Evolutionary conservation across 2,797 vertebrate genomes (phyloP), one percentile per base, ranked within the genome.

Genomic region (Merluccius polli): DNA sequence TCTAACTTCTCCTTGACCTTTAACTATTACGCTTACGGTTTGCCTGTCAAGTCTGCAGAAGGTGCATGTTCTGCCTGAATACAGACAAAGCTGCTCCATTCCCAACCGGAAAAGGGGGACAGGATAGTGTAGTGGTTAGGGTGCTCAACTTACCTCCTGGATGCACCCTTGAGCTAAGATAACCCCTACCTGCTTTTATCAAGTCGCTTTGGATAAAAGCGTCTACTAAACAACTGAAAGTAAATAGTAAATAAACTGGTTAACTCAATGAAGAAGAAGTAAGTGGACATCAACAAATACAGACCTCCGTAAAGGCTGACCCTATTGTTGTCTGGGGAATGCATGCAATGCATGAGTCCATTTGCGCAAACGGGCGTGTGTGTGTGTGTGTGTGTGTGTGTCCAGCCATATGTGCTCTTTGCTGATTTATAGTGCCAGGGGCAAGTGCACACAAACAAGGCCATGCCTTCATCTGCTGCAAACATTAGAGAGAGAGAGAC

Each of bases 381-480:
- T 79, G 70, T 73, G 27, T 73, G 59, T 82, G 68, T 77, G 44
- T 79, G 75, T 73, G 35, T 75, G 73, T 70, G 70, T 81, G 81
- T 80, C 72, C 80, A 84, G 81, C 86, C 89, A 91, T 88, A 89
- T 91, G 87, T 87, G 85, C 81, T 85, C 83, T 85, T 85, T 86
- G 80, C 81, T 89, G 87, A 90, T 93, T 93, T 92, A 91, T 80
- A 87, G 87, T 69, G 80, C 83, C 80, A 83, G 84, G 87, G 88
- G 88, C 85, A 84, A 89, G 84, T 85, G 84, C 85, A 89, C 77
- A 88, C 89, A 92, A 90, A 91, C 84, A 89, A 84, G 85, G 83
- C 85, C 79, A 82, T 78, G 86, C 79, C 87, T 88, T 89, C 88
- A 92, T 91, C 88, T 92, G 89, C 83, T 84, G 84, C 85, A 86